Base-by-base conservation (phyloP, 2,797 vertebrate genomes). In the Sphenodon punctatus region DNA sequence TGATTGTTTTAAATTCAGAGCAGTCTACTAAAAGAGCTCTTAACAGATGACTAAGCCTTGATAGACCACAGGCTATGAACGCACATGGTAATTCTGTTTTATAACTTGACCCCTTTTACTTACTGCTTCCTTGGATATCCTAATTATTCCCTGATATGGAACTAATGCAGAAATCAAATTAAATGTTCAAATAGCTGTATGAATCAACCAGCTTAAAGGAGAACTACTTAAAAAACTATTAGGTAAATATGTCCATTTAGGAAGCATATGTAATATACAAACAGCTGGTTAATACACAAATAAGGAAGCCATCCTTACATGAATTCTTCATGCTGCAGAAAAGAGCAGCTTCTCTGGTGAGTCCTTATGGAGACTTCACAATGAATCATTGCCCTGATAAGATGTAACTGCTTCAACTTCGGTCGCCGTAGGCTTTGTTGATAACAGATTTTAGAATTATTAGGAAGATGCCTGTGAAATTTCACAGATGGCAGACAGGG, bases 1-100 rank as follows among this genome's bases (percentile, higher is more conserved):
- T 84, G 79, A 87, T 77, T 43, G 8, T 63, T 79, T 80, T 93
- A 66, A 79, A 92, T 42, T 78, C 72, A 81, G 77, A 87, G 65
- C 16, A 30, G 71, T 75, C 87, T 92, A 91, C 90, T 87, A 89
- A 87, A 92, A 89, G 87, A 80, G 90, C 64, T 75, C 48, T 73
- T 27, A 83, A 85, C 89, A 90, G 84, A 90, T 90, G 89, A 92
- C 88, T 75, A 67, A 63, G 51, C 82, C 82, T 39, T 1, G 0
- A 67, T 88, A 81, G 87, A 87, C 78, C 85, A 86, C 63, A 39
- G 87, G 90, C 89, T 89, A 87, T 84, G 78, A 72, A 85, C 85
- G 89, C 89, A 84, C 79, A 42, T 84, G 86, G 70, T 84, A 82
- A 61, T 38, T 90, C 70, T 74, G 86, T 90, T 92, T 92, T 79